These are phyloP conservation scores for Pycnomerus fuliginosus DNA, from an alignment of 2,888 invertebrate species.

Conservation along the genomic window DNA sequence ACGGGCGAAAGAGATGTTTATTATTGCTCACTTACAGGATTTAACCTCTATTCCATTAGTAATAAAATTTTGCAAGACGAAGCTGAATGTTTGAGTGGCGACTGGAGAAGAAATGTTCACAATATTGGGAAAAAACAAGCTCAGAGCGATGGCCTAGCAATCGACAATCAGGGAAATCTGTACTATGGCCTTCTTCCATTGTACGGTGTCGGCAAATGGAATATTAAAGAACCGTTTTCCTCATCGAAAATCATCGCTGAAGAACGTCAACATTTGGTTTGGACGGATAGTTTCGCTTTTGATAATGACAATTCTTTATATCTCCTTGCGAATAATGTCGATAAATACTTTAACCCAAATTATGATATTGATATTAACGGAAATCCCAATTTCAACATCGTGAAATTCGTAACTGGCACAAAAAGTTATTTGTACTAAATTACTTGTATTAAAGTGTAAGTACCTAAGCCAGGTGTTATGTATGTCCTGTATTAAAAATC, in stretches of 20 bases:
- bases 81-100: conserved; percentile 42
- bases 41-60: conserved; percentile 60
- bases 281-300: conserved; percentile 70
- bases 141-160: conserved; percentile 67
- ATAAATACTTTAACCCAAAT: neutral
- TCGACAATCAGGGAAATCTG: conserved; percentile 66
- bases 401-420: neutral
- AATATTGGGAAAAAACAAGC: conserved; percentile 57
- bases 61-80: conserved; percentile 62
- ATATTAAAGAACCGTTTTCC: conserved; percentile 58
- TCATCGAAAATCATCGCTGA: conserved; percentile 54
- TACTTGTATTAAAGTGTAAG: neutral
- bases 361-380: neutral
- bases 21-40: conserved; percentile 40
- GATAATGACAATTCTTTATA: conserved; percentile 65
- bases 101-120: conserved; percentile 37
- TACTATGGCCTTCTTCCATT: conserved; percentile 68
- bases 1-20: conserved; percentile 34
- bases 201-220: conserved; percentile 71
- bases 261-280: conserved; percentile 65
- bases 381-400: neutral
- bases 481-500: no score
- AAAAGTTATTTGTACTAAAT: neutral
- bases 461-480: no score
- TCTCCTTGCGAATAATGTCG: conserved; percentile 40